These are phyloP conservation scores for Callipepla californica DNA, from an alignment of 2,113 vertebrate species.

Conservation along the genomic window DNA sequence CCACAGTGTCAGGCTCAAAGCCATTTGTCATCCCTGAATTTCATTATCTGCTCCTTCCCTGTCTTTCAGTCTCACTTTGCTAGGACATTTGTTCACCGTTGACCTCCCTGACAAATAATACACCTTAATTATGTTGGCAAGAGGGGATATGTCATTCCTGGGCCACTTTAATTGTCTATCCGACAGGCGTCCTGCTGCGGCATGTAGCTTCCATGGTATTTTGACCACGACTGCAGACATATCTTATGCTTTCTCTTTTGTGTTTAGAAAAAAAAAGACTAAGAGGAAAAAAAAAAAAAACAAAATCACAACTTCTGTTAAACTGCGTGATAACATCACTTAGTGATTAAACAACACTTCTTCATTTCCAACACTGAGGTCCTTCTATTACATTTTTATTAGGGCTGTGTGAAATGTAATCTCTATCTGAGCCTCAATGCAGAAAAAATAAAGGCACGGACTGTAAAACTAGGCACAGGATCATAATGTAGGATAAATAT, in stretches of 20 bases:
- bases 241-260: constrained; percentile 61
- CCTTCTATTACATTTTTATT: not conserved
- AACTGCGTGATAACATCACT: not conserved
- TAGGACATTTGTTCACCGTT: constrained; percentile 95
- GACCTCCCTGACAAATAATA: constrained; percentile 97
- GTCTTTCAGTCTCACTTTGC: constrained; percentile 90
- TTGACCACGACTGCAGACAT: constrained; percentile 56
- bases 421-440: not conserved
- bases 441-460: not conserved
- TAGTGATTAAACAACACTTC: not conserved
- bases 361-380: not conserved
- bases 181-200: constrained; percentile 80
- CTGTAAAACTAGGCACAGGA: not conserved
- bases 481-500: constrained; percentile 61
- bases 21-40: constrained; percentile 99
- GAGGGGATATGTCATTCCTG: constrained; percentile 91
- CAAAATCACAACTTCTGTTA: constrained; percentile 52
- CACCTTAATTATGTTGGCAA: constrained; percentile 99
- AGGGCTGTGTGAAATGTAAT: not conserved
- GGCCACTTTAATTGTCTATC: constrained; percentile 89
- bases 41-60: constrained; percentile 95
- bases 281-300: not conserved
- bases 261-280: not conserved
- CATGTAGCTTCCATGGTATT: constrained; percentile 75
- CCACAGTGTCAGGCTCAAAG: constrained; percentile 89